Conservation (phyloP, 2,888 invertebrate species). For the Leptinotarsa haldemani region DNA sequence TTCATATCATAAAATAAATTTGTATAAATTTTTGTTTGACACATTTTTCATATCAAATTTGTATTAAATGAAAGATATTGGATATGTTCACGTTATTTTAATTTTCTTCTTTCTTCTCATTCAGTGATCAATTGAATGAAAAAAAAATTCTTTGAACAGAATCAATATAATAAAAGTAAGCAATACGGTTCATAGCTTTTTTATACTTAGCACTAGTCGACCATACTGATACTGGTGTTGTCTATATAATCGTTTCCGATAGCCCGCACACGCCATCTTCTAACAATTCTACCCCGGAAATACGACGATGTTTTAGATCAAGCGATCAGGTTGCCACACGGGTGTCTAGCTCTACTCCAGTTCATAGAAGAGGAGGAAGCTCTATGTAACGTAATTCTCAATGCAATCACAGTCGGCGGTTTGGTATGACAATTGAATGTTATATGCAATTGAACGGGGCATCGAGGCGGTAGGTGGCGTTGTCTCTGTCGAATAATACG, state of each 20-base stretch:
- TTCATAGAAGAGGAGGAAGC: constrained; percentile 24
- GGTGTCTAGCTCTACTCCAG: constrained; percentile 29
- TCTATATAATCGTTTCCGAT: neutral
- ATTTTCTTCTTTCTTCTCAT: too few relatives aligned
- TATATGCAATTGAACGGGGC: constrained; percentile 48
- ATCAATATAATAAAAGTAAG: too few relatives aligned
- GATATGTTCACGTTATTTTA: too few relatives aligned
- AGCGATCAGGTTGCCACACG: constrained; percentile 30
- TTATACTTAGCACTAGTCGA: neutral
- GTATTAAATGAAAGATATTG: too few relatives aligned
- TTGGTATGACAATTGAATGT: constrained; percentile 48
- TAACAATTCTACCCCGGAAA: constrained; percentile 29
- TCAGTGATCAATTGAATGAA: too few relatives aligned
- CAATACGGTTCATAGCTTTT: too few relatives aligned
- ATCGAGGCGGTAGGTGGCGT: constrained; percentile 33
- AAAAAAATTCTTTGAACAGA: too few relatives aligned
- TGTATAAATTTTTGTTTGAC: too few relatives aligned
- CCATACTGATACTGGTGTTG: neutral
- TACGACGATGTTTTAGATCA: constrained; percentile 13
- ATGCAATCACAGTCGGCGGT: constrained; percentile 43
- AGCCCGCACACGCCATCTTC: constrained; percentile 26
- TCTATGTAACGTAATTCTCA: constrained; percentile 34
- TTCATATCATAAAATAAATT: too few relatives aligned
- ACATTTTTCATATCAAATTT: too few relatives aligned
- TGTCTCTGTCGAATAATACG: constrained; percentile 24